These are phyloP conservation scores for Lutjanus erythropterus DNA, from an alignment of 2,113 vertebrate species.

Conservation along the genomic window DNA sequence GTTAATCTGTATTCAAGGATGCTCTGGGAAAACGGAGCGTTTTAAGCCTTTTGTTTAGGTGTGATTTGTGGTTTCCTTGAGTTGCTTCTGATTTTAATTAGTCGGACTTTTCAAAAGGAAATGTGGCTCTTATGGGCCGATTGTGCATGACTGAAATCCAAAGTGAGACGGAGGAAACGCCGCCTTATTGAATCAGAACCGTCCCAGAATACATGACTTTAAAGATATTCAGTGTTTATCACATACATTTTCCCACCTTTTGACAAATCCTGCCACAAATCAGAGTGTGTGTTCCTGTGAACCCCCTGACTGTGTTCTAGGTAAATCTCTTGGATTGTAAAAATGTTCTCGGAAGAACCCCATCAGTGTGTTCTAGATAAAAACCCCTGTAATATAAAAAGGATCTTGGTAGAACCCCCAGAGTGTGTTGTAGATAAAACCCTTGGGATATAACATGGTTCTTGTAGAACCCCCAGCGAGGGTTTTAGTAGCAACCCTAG, in stretches of 20 bases:
- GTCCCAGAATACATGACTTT: not conserved
- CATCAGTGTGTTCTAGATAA: too few species aligned
- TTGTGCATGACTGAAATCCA: constrained; percentile 16
- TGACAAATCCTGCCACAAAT: constrained; percentile 10
- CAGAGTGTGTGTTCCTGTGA: constrained; percentile 14
- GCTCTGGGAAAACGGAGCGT: constrained; percentile 22
- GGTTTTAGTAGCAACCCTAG: too few species aligned
- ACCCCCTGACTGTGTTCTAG: too few species aligned
- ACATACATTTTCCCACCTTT: constrained; percentile 11
- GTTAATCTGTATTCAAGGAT: constrained; percentile 49
- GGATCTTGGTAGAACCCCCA: too few species aligned
- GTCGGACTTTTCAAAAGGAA: constrained; percentile 27
- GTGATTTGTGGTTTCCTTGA: constrained; percentile 29
- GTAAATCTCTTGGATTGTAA: too few species aligned
- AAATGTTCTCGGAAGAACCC: too few species aligned
- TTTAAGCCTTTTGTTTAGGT: constrained; percentile 50
- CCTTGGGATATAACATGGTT: too few species aligned
- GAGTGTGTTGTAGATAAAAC: too few species aligned
- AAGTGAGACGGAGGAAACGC: not conserved
- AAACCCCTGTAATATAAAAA: too few species aligned
- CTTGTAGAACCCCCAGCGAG: too few species aligned
- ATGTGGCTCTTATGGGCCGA: not conserved
- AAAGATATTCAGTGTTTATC: not conserved
- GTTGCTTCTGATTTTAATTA: constrained; percentile 57
- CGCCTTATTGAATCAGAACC: not conserved